A percentile compares a stretch with the other conserved stretches of the same genome.
Evolutionary conservation across 2,888 invertebrate species (phyloP).

Genomic region (Prionchulus punctatus): DNA sequence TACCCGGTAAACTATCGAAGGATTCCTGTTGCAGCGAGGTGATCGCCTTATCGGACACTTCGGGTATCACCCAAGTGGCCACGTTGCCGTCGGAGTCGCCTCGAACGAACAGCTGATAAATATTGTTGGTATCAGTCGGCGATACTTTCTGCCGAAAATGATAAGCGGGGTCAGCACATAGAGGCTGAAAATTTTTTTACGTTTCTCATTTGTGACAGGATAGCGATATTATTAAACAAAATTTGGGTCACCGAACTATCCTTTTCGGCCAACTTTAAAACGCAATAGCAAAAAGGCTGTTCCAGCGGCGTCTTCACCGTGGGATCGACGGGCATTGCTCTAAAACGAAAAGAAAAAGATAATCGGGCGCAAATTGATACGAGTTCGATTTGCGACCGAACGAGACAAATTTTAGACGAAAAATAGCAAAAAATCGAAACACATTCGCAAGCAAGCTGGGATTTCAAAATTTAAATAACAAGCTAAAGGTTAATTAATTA

Average conservation of each 20-base stretch:
- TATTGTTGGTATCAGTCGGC: not conserved
- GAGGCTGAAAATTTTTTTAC: not conserved
- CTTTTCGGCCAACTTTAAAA: conserved; percentile 2
- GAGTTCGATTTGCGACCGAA: too few species aligned
- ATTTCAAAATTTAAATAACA: not conserved
- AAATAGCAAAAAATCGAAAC: not conserved
- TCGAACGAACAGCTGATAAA: conserved; percentile 44
- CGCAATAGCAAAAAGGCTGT: conserved; percentile 10
- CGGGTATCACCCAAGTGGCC: conserved; percentile 72
- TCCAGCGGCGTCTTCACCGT: conserved; percentile 1
- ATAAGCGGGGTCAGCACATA: not conserved
- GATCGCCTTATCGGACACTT: conserved; percentile 51
- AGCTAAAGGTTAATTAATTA: not conserved
- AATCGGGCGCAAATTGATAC: too few species aligned
- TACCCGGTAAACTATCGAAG: conserved; percentile 38
- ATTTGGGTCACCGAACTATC: not conserved
- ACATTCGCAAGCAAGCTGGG: not conserved
- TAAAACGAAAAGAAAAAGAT: too few species aligned
- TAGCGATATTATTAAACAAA: not conserved
- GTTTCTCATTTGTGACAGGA: not conserved
- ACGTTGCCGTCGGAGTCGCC: conserved; percentile 84
- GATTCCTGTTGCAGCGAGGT: conserved; percentile 46
- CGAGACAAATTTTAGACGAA: not conserved
- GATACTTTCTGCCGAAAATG: not conserved
- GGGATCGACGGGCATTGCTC: too few species aligned